Conservation (phyloP, 35 echinoderm and acorn worm genomes). For the Hemicentrotus pulcherrimus region DNA sequence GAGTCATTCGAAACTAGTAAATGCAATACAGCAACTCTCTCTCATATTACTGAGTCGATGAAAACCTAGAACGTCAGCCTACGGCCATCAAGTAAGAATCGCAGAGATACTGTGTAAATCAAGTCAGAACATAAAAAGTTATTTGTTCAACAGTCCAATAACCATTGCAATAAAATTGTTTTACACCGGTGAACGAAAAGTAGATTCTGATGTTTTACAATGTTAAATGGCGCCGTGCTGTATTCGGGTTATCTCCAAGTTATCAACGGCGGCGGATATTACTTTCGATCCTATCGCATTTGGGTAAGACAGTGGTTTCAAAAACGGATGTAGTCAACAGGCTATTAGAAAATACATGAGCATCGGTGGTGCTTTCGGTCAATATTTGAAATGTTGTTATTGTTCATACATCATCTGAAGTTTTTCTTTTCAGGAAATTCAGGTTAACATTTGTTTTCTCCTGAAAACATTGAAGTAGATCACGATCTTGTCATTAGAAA, state of each 20-base stretch:
- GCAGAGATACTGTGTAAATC: not conserved
- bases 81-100: not conserved
- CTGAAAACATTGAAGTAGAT: not conserved
- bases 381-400: not conserved
- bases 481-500: not conserved
- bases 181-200: not conserved
- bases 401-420: too few species aligned
- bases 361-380: not conserved
- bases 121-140: not conserved
- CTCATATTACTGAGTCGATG: not conserved
- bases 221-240: not conserved
- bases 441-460: too few species aligned
- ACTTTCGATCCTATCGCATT: slow-evolving; percentile 1
- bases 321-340: not conserved
- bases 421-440: too few species aligned
- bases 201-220: not conserved
- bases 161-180: not conserved
- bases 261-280: not conserved
- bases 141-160: not conserved
- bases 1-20: too few species aligned
- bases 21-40: too few species aligned
- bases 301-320: not conserved
- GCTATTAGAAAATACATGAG: not conserved
- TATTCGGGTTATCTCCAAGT: not conserved
- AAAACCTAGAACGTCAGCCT: not conserved